Evolutionary conservation across 2,888 invertebrate genomes (phyloP), one percentile per base, ranked within the genome.

Genomic region (Brenthis daphne): DNA sequence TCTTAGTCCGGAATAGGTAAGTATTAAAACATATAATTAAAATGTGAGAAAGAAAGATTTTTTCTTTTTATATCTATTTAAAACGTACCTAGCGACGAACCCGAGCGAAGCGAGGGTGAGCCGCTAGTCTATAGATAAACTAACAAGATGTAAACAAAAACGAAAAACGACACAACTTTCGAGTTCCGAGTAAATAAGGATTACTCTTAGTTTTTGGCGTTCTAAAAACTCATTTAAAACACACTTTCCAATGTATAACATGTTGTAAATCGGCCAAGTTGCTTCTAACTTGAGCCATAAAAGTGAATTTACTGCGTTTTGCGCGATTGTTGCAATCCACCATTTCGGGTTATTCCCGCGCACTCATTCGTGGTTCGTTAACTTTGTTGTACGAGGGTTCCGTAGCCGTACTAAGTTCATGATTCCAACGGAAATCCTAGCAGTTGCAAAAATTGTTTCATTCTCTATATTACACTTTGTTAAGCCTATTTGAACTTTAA

Each of bases 291-390:
- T 82, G 77, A 69, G 74, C 77, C 79, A 76, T 76, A 74, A 77
- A 77, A 73, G 73, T 73, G 81, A 84, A 88, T 87, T 85, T 85
- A 87, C 85, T 86, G 86, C 85, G 86, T 88, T 89, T 87, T 84
- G 82, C 79, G 81, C 85, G 85, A 89, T 89, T 87, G 89, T 89
- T 89, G 87, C 87, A 88, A 87, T 88, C 82, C 82, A 82, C 84
- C 85, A 85, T 88, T 87, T 86, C 77, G 84, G 86, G 84, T 84
- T 85, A 87, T 87, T 84, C 84, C 79, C 79, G 85, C 81, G 85
- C 88, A 86, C 85, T 85, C 81, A 86, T 87, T 86, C 86, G 87
- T 84, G 90, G 88, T 88, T 89, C 90, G 91, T 90, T 90, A 89
- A 89, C 87, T 90, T 89, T 88, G 85, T 83, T 87, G 85, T 86